Base-by-base conservation (phyloP, 2,113 vertebrate genomes). In the Calyptommatus sinebrachiatus region DNA sequence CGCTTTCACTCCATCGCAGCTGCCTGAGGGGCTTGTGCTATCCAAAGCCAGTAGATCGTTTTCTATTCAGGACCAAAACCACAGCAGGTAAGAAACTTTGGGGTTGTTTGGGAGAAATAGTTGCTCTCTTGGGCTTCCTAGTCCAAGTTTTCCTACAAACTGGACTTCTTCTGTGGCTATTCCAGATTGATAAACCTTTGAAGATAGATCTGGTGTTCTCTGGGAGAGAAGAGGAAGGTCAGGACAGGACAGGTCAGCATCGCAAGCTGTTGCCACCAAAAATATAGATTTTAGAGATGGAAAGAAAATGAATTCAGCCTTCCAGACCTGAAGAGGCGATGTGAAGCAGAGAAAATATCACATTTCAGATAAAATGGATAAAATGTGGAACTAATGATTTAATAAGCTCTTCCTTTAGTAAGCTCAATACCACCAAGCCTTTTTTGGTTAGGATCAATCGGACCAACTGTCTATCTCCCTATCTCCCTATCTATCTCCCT, bases 81-180 rank as follows among this genome's bases (percentile, higher is more conserved):
- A 71, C 77, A 79, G 68, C 78, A 29, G 92, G 93, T 94, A 91
- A 91, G 92, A 46, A 69, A 76, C 0, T 57, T 57, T 18, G 53
- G 14, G 41, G 0, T 0, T 22, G 60, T 35, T 29, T 61, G 76
- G 74, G 84, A 8, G 12, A 41, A 8, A 63, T n/a, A 8, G 69
- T 73, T 21, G 53, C 69, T 73, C 67, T 60, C 45, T n/a, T n/a
- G 65, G 46, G 8, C 2, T 0, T 1, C 83, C 81, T 83, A 7
- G n/a, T 12, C n/a, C 31, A 57, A n/a, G 7, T 28, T 7, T 77
- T 31, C 8, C 45, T 45, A 76, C 50, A 31, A 78, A 67, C 76
- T 73, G 31, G 70, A 26, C 0, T 26, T 68, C 10, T 35, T 68
- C 50, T 65, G 0, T 57, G 53, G 10, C 14, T 81, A 22, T 70